A percentile compares a stretch with the other conserved stretches of the same genome.
These are phyloP conservation scores for Sarcophaga carnaria DNA, from an alignment of 2,888 invertebrate species.

Conservation along the genomic window DNA sequence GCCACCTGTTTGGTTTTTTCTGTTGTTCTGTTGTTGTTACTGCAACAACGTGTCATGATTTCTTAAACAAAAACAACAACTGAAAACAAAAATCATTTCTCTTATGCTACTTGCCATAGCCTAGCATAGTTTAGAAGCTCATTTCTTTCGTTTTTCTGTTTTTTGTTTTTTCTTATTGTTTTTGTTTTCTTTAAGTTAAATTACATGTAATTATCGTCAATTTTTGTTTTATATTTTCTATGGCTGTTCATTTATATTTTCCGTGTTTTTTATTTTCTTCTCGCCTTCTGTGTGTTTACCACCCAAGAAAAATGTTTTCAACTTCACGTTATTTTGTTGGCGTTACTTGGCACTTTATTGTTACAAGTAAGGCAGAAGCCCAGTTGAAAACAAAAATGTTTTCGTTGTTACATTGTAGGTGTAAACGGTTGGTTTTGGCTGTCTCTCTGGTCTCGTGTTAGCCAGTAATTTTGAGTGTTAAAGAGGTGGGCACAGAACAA, in stretches of 20 bases:
- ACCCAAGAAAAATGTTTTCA: neutral
- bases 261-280: neutral
- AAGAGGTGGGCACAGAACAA: neutral
- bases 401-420: slow-evolving; percentile 40
- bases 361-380: neutral
- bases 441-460: slow-evolving; percentile 56
- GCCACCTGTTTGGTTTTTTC: slow-evolving; percentile 38
- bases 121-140: neutral
- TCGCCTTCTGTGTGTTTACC: neutral
- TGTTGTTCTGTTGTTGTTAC: too few relatives aligned
- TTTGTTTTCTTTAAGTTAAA: slow-evolving; percentile 45
- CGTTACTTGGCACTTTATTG: neutral
- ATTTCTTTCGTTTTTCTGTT: neutral
- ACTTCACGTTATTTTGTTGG: neutral
- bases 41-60: slow-evolving; percentile 27
- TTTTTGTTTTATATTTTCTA: slow-evolving; percentile 38
- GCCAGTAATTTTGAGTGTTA: slow-evolving; percentile 35
- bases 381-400: neutral
- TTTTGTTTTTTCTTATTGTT: neutral
- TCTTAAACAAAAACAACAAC: slow-evolving; percentile 15
- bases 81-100: neutral
- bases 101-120: neutral
- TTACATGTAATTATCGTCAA: slow-evolving; percentile 48
- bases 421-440: slow-evolving; percentile 23
- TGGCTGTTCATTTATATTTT: slow-evolving; percentile 9